These are phyloP conservation scores for Lysiphlebus fabarum DNA, from an alignment of 1,140 invertebrate genomes.

Conservation along the genomic window DNA sequence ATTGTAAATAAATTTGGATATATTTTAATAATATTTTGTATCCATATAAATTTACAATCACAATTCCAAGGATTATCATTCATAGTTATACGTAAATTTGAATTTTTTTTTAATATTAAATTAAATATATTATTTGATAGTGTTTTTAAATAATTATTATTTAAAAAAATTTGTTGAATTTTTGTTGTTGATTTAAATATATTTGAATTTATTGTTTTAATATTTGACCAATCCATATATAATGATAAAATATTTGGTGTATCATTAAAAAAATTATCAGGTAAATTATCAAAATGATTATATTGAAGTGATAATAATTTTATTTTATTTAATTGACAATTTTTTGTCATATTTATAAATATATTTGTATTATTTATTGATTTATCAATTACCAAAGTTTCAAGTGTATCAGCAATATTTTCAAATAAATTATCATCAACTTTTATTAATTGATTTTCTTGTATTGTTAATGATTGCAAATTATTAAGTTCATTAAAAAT, in stretches of 20 bases:
- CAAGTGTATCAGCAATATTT: slow-evolving; percentile 11
- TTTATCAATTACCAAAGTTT: slow-evolving; percentile 16
- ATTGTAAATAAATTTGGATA: background rate
- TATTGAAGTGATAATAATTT: slow-evolving; percentile 20
- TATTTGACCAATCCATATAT: slow-evolving; percentile 15
- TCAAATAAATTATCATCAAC: slow-evolving; percentile 15
- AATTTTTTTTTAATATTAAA: background rate
- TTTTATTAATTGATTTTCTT: slow-evolving; percentile 10
- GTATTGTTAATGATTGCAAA: slow-evolving; percentile 16
- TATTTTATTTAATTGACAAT: slow-evolving; percentile 1
- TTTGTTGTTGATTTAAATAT: background rate
- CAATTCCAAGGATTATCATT: slow-evolving; percentile 23
- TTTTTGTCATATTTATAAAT: slow-evolving; percentile 18
- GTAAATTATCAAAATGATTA: slow-evolving; percentile 17
- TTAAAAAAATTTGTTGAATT: slow-evolving; percentile 12
- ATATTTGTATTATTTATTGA: slow-evolving; percentile 11
- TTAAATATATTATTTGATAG: slow-evolving; percentile 12
- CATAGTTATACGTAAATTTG: slow-evolving; percentile 13
- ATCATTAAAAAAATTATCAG: slow-evolving; percentile 1
- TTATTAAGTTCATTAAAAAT: slow-evolving; percentile 17
- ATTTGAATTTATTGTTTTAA: slow-evolving; percentile 3
- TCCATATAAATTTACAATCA: slow-evolving; percentile 18
- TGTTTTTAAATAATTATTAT: slow-evolving; percentile 15
- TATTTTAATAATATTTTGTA: slow-evolving; percentile 3
- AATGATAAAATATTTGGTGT: slow-evolving; percentile 19